Evolutionary conservation across 2,797 vertebrate species (phyloP).

Genomic region (Rhincodon typus): DNA sequence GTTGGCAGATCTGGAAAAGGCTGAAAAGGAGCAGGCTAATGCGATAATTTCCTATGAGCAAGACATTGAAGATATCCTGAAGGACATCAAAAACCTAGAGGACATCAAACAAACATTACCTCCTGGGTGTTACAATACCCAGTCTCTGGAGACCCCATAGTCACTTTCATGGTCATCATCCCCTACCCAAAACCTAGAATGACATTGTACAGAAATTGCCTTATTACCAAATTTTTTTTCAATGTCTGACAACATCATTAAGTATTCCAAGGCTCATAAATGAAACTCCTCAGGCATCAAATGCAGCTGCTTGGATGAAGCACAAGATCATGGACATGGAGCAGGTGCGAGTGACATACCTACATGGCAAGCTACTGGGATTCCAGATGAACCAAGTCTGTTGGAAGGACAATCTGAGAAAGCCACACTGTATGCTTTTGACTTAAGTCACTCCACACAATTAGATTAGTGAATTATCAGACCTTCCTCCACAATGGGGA

Average conservation of each 20-base stretch:
- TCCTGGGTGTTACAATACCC: conserved; percentile 89
- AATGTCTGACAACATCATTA: conserved; percentile 33
- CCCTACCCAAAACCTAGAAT: conserved; percentile 54
- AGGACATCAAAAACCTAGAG: conserved; percentile 86
- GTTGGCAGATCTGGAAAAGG: conserved; percentile 73
- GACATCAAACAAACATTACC: conserved; percentile 94
- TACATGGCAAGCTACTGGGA: conserved; percentile 16
- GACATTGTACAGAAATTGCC: conserved; percentile 48
- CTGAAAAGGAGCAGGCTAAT: conserved; percentile 76
- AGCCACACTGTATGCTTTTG: conserved; percentile 19
- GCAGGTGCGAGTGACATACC: conserved; percentile 31
- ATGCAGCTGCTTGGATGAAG: conserved; percentile 37
- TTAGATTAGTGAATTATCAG: not conserved
- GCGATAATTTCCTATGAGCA: conserved; percentile 81
- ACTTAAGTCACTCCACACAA: conserved; percentile 21
- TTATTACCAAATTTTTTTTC: conserved; percentile 36
- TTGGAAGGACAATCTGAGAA: not conserved
- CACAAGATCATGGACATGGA: conserved; percentile 8
- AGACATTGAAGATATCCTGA: conserved; percentile 82
- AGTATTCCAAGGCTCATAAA: conserved; percentile 36
- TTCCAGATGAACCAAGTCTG: conserved; percentile 14
- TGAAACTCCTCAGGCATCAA: conserved; percentile 38
- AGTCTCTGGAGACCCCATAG: conserved; percentile 73
- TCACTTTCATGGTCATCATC: conserved; percentile 52
- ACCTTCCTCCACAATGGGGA: not conserved